Evolutionary conservation across 2,113 vertebrate species (phyloP).

Genomic region (Ceyx cyanopectus): DNA sequence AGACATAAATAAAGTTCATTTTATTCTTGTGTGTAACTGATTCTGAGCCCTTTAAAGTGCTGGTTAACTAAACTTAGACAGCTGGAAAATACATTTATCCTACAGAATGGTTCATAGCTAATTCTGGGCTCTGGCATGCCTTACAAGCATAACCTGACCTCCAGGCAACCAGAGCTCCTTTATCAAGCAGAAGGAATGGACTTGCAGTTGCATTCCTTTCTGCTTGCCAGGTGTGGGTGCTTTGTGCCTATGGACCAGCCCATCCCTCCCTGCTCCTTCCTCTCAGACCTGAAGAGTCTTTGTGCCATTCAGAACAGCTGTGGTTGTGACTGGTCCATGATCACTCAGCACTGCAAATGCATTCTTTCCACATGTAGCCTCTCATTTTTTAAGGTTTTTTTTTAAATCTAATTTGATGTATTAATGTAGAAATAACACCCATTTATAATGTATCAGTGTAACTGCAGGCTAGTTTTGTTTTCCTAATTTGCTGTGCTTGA

Average conservation of each 20-base stretch:
- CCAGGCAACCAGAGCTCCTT: not conserved
- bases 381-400: not conserved
- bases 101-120: conserved; percentile 16
- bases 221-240: not conserved
- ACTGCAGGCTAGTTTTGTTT: conserved; percentile 66
- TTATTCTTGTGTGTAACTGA: conserved; percentile 48
- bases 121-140: not conserved
- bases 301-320: not conserved
- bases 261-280: not conserved
- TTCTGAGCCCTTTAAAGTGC: conserved; percentile 58
- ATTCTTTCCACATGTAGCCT: conserved; percentile 1
- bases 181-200: not conserved
- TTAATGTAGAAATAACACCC: conserved; percentile 40
- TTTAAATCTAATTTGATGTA: not conserved
- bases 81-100: conserved; percentile 59
- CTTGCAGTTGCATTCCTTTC: not conserved
- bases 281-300: not conserved
- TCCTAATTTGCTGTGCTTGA: conserved; percentile 48
- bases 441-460: conserved; percentile 54
- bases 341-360: not conserved
- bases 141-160: not conserved
- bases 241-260: not conserved
- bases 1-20: conserved; percentile 72
- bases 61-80: conserved; percentile 59
- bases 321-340: not conserved